phyloP scores from a whole-genome alignment of 2,797 vertebrate species.

The Chloroceryle inda region DNA sequence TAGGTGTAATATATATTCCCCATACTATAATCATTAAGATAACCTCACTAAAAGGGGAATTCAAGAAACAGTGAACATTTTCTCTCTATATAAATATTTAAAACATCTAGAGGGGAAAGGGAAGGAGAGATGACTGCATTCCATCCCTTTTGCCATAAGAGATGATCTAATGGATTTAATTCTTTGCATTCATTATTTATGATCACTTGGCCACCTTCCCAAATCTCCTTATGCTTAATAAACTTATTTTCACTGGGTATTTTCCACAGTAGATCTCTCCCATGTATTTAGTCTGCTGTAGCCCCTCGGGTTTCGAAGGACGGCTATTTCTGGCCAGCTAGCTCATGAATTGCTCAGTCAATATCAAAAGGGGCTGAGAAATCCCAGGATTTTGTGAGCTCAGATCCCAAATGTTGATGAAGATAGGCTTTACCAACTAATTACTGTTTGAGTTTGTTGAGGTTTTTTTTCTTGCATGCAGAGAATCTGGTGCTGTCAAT shows the following conservation, averaged over 20 bases:
- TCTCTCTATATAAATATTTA: background rate
- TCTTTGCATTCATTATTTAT: constrained; percentile 16
- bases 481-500: background rate
- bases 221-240: background rate
- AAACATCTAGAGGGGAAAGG: background rate
- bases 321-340: background rate
- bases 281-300: background rate
- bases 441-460: background rate
- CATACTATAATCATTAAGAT: background rate
- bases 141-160: background rate
- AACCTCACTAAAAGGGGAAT: background rate
- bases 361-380: background rate
- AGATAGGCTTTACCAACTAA: background rate
- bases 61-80: background rate
- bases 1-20: background rate
- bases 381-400: background rate
- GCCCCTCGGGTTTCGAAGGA: background rate
- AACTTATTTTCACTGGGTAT: background rate
- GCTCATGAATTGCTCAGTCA: background rate
- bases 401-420: background rate
- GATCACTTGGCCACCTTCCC: background rate
- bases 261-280: background rate
- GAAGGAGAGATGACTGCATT: background rate
- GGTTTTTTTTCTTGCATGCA: background rate
- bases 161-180: background rate